These are phyloP conservation scores for Apodemia duryi DNA, from an alignment of 2,888 invertebrate genomes.

Conservation along the genomic window DNA sequence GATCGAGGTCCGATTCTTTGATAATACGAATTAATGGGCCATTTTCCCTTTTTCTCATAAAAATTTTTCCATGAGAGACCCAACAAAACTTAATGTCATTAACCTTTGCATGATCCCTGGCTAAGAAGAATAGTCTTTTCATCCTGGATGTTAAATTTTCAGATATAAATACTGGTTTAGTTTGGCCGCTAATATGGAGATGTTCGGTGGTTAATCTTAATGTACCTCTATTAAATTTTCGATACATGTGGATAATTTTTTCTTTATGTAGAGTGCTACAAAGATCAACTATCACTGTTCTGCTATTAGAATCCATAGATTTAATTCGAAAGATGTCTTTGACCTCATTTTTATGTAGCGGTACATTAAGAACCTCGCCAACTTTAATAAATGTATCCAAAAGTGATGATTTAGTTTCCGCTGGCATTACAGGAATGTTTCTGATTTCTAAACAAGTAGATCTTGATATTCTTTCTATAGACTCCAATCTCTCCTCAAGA, in stretches of 20 bases:
- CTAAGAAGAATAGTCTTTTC: too few relatives aligned
- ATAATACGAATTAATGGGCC: neutral
- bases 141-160: too few relatives aligned
- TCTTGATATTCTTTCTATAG: constrained; percentile 12
- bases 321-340: constrained; percentile 22
- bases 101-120: too few relatives aligned
- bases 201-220: constrained; percentile 10
- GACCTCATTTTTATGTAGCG: constrained; percentile 11
- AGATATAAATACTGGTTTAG: neutral
- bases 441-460: constrained; percentile 24
- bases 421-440: constrained; percentile 16
- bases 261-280: constrained; percentile 22
- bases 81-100: too few relatives aligned
- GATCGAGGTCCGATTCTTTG: too few relatives aligned
- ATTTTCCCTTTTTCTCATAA: constrained; percentile 6
- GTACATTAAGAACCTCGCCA: constrained; percentile 10
- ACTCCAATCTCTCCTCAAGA: constrained; percentile 21
- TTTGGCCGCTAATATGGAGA: neutral
- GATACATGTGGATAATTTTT: constrained; percentile 1
- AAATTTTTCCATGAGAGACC: neutral
- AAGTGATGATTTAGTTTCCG: constrained; percentile 18
- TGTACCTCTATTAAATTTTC: too few relatives aligned
- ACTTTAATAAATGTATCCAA: constrained; percentile 14
- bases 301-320: constrained; percentile 15
- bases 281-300: constrained; percentile 23